phyloP scores from a whole-genome alignment of 2,888 invertebrate species.

The Dione juno region DNA sequence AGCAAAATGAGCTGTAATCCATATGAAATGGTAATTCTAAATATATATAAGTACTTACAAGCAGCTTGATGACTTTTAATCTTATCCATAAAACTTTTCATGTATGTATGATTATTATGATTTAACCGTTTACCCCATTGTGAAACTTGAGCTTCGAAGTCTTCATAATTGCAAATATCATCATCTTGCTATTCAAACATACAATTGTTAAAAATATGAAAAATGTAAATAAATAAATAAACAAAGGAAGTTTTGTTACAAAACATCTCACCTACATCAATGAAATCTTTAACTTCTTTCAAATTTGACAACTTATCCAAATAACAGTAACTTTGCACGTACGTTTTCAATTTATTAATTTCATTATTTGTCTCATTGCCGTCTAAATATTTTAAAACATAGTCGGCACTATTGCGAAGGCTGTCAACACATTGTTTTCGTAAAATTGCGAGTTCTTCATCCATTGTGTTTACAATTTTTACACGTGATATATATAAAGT shows the following conservation, averaged over 20 bases:
- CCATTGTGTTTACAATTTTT: slow-evolving; percentile 45
- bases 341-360: slow-evolving; percentile 60
- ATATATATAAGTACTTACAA: slow-evolving; percentile 59
- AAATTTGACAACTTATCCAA: slow-evolving; percentile 68
- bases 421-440: slow-evolving; percentile 71
- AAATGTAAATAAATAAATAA: neutral
- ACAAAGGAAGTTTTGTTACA: neutral
- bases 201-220: neutral
- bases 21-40: neutral
- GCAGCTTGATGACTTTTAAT: slow-evolving; percentile 58
- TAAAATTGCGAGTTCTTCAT: slow-evolving; percentile 62
- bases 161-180: neutral
- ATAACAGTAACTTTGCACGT: slow-evolving; percentile 66
- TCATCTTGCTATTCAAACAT: neutral
- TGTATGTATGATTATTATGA: slow-evolving; percentile 3
- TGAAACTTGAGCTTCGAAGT: neutral
- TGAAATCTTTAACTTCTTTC: slow-evolving; percentile 65
- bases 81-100: slow-evolving; percentile 5
- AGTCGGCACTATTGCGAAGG: slow-evolving; percentile 68
- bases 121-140: neutral
- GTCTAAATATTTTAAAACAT: slow-evolving; percentile 70
- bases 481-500: neutral
- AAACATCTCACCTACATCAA: slow-evolving; percentile 47
- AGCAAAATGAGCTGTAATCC: neutral
- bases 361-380: slow-evolving; percentile 62